Base-by-base conservation (phyloP, 2,113 vertebrate species). In the Origma solitaria region DNA sequence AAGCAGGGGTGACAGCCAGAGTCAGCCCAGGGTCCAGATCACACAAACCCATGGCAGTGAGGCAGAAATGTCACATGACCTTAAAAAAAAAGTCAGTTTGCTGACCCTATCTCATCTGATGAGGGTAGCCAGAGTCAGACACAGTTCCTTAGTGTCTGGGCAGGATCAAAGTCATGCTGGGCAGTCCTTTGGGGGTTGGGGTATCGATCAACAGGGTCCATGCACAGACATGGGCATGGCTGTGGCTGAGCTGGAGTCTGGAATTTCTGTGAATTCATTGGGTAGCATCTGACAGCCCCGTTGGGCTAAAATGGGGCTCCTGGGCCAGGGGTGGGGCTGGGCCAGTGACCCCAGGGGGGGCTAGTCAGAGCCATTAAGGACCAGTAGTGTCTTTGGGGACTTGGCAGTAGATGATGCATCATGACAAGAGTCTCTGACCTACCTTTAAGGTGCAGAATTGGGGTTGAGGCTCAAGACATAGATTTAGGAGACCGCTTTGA, bases 271-370 rank as follows among this genome's bases (percentile, higher is more conserved):
- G 17, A 35, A 1, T 51, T 69, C 37, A 21, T 38, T 30, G 37
- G 1, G 11, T 24, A 44, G 19, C 5, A 16, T 47, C 31, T 62
- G n/a, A 57, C 0, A 5, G 42, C 22, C 8, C 10, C 0, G 0
- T 1, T 79, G 57, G 56, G 30, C 30, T 77, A 68, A 72, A 82
- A 75, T 37, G 23, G 44, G 33, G 19, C 16, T 64, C 58, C 35
- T 68, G 35, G 15, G 42, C 56, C 11, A 37, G 9, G 3, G 3
- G 31, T 31, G 2, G 1, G 5, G 9, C 17, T 50, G 50, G 25
- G 33, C 37, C 77, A 61, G 5, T 37, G 49, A 22, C 15, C 21
- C 13, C 69, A 37, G 24, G 16, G 20, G 11, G 50, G 42, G 13
- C 37, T 78, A 22, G 13, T 31, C 53, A 64, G 40, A 53, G 15